Evolutionary conservation across 1,140 invertebrate species (phyloP), one percentile per base, ranked within the genome.

Genomic region (Macrosteles quadrilineatus): DNA sequence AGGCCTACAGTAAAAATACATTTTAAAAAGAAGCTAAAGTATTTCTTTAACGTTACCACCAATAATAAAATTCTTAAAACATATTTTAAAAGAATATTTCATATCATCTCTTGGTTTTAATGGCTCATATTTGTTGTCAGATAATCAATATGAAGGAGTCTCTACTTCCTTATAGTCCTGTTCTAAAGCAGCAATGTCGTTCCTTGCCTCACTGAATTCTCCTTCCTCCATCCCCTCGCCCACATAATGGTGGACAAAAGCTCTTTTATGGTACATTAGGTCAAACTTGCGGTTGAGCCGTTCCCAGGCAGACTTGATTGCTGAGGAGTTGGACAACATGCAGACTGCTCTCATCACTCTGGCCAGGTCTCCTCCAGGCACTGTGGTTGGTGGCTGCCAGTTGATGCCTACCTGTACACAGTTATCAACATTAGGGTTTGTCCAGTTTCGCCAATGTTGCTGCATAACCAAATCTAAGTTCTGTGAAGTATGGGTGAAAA

Each of bases 281-380:
- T 93, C 90, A 78, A 93, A 94, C 80, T 94, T 94, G 77, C 91
- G 88, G 78, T 93, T 89, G 55, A 93, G 79, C 72, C 90, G 85
- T 53, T 87, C 87, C 90, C 90, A 93, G 14, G 90, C 91, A 76
- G 91, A 89, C 50, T 88, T 88, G 73, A 92, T 91, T 67, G 91
- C 90, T n/a, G 91, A 92, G 67, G 90, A 92, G 84, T 93, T 93
- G 75, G 88, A 90, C 82, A 93, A 85, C 88, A 92, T 92, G 84
- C 84, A 92, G 68, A 83, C 89, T 77, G 86, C 90, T 25, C 66
- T 31, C 1, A 83, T 17, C 21, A 86, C 83, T 72, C 83, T 84
- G 29, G 86, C 85, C 64, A 87, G 74, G 75, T 87, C 86, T 21
- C 85, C 85, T 19, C 85, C 84, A 1, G 85, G 84, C 63, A 94